phyloP scores from a whole-genome alignment of 2,888 invertebrate species.

The Myathropa florea region DNA sequence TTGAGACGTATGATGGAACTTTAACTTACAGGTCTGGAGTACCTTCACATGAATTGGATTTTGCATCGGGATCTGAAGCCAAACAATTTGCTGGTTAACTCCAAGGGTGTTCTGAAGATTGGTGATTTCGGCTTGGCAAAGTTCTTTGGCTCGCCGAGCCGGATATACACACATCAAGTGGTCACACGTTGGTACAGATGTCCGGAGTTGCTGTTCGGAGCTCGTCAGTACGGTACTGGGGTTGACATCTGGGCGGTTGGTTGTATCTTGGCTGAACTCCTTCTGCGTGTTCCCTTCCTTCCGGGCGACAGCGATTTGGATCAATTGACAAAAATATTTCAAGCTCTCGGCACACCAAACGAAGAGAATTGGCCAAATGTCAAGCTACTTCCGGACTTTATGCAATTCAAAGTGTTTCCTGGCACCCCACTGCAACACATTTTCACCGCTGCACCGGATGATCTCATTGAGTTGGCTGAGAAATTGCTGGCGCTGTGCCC shows the following conservation, averaged over 20 bases:
- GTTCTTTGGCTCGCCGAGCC: slow-evolving; percentile 97
- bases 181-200: slow-evolving; percentile 96
- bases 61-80: slow-evolving; percentile 99
- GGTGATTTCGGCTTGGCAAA: slow-evolving; percentile 99
- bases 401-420: slow-evolving; percentile 93
- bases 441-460: slow-evolving; percentile 97
- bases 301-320: slow-evolving; percentile 99
- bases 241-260: slow-evolving; percentile 99
- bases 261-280: slow-evolving; percentile 97
- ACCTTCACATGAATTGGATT: slow-evolving; percentile 97
- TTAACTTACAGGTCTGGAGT: slow-evolving; percentile 88
- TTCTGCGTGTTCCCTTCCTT: slow-evolving; percentile 94
- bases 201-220: slow-evolving; percentile 97
- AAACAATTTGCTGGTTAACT: slow-evolving; percentile 97
- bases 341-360: slow-evolving; percentile 95
- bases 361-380: slow-evolving; percentile 96
- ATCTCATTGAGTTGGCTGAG: slow-evolving; percentile 91
- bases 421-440: slow-evolving; percentile 93
- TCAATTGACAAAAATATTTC: slow-evolving; percentile 97
- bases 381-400: slow-evolving; percentile 91
- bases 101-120: slow-evolving; percentile 95
- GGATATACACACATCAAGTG: slow-evolving; percentile 98
- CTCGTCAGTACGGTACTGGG: slow-evolving; percentile 95
- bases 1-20: background rate
- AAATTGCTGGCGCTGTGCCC: slow-evolving; percentile 92